Evolutionary conservation across 2,113 vertebrate species (phyloP), one percentile per base, ranked within the genome.

Genomic region (Lophura nycthemera): DNA sequence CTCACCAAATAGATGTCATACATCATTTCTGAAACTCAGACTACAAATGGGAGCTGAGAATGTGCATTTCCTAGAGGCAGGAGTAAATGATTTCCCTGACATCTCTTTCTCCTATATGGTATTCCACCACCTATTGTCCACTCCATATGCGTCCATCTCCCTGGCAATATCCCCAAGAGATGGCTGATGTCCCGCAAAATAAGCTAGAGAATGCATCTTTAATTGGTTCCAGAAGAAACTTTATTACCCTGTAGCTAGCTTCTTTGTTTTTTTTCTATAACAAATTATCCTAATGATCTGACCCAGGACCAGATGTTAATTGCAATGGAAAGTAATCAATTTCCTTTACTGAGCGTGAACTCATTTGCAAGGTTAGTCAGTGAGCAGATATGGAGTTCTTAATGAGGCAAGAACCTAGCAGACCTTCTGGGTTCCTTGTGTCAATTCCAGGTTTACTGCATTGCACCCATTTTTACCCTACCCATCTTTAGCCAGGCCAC

Each of bases 281-380:
- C 97, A 98, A 98, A 98, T 98, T 98, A 98, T 97, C 97, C 97
- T 98, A 98, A 98, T 93, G 97, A 98, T 97, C 97, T 98, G 98
- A 98, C 97, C 98, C 89, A 63, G 96, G 97, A 98, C 97, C 97
- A 98, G 97, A 98, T 98, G 97, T 98, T 98, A 98, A 98, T 98
- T 98, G 97, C 97, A 98, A 98, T 94, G 95, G 97, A 98, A 98
- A 98, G 97, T 98, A 98, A 98, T 98, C 98, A 98, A 98, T 98
- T 98, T 98, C 97, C 97, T 98, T 98, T 97, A 97, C 97, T 97
- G 97, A 98, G 96, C 94, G 77, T 91, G 96, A 97, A 97, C 97
- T 98, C n/a, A 85, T 97, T 97, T 97, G 97, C 97, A 97, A 97
- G 97, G 97, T 97, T 97, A 93, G 94, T 96, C 88, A 91, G 94